Percentiles rank a stretch among this genome's conserved stretches.
phyloP scores from a whole-genome alignment of 1,140 invertebrate species.

The Galleria mellonella region DNA sequence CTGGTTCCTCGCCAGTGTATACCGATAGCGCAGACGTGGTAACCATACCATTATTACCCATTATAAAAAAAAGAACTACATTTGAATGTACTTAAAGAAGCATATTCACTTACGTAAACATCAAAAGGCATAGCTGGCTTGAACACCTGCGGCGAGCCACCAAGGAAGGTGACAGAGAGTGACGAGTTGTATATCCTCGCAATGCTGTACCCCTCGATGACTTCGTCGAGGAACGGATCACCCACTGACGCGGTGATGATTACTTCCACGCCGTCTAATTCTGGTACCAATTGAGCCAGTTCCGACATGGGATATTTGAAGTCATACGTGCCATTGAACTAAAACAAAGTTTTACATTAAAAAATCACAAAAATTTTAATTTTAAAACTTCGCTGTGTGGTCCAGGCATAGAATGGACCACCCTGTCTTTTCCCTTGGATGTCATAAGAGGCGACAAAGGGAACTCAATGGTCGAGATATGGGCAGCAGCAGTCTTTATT shows the following conservation, averaged over 20 bases:
- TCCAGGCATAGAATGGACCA: no score
- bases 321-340: constrained; percentile 91
- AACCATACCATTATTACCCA: no score
- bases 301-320: constrained; percentile 91
- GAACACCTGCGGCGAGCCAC: constrained; percentile 93
- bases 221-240: constrained; percentile 91
- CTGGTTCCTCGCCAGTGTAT: no score
- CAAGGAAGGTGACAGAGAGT: constrained; percentile 87
- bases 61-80: no score
- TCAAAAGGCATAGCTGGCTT: constrained; percentile 94
- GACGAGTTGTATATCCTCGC: constrained; percentile 92
- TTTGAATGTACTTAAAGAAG: no score
- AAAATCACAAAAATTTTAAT: no score
- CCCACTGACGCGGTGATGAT: constrained; percentile 91
- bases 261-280: constrained; percentile 87
- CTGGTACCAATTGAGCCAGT: constrained; percentile 79
- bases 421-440: no score
- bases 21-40: no score
- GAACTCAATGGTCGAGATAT: no score
- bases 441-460: no score
- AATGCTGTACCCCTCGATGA: constrained; percentile 89
- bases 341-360: constrained; percentile 15
- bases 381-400: no score
- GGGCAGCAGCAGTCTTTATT: no score
- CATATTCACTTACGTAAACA: constrained; percentile 78